Conservation (phyloP, 2,888 invertebrate species). For the Acleris literana region DNA sequence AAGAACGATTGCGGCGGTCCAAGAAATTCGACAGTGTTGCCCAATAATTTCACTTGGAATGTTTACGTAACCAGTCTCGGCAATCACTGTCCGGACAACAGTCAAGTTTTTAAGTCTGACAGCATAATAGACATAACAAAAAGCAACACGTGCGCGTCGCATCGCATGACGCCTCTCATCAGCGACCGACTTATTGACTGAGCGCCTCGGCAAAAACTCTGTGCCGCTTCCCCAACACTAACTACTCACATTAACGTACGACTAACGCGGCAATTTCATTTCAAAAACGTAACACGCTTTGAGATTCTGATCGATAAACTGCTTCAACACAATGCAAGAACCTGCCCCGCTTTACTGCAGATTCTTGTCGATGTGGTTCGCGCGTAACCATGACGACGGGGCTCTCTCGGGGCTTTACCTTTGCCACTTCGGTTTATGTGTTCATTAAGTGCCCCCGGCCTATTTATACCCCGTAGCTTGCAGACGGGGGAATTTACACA, state of each 20-base stretch:
- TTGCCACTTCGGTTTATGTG: slow-evolving; percentile 69
- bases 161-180: slow-evolving; percentile 69
- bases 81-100: slow-evolving; percentile 26
- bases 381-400: slow-evolving; percentile 58
- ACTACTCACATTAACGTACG: slow-evolving; percentile 16
- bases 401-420: slow-evolving; percentile 59
- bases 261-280: slow-evolving; percentile 4
- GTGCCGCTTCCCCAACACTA: slow-evolving; percentile 37
- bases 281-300: slow-evolving; percentile 13
- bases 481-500: slow-evolving; percentile 64
- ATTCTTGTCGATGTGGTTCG: slow-evolving; percentile 2
- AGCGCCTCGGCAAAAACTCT: slow-evolving; percentile 47
- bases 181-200: slow-evolving; percentile 60
- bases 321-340: slow-evolving; percentile 8
- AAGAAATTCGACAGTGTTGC: slow-evolving; percentile 4
- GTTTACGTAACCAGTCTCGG: slow-evolving; percentile 21
- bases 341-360: not conserved
- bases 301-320: not conserved
- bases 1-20: not conserved
- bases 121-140: slow-evolving; percentile 65
- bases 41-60: slow-evolving; percentile 2
- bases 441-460: slow-evolving; percentile 76
- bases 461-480: slow-evolving; percentile 73
- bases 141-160: slow-evolving; percentile 64
- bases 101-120: slow-evolving; percentile 56